Evolutionary conservation across 2,113 vertebrate species (phyloP).

Genomic region (Gymnorhina tibicen): DNA sequence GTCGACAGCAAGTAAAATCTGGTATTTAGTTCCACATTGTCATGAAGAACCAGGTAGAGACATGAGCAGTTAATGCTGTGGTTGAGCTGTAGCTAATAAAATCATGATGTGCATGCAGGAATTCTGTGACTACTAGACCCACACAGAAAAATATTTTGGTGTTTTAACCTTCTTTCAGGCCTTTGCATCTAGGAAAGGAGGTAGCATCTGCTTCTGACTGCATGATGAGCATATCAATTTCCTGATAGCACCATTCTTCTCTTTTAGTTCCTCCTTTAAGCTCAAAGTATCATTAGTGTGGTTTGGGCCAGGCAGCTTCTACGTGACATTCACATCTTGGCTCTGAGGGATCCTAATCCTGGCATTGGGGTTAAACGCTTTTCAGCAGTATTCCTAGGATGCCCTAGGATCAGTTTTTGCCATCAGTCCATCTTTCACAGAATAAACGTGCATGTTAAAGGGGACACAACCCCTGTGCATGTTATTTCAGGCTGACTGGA

Average conservation of each 20-base stretch:
- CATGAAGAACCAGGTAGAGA: not conserved
- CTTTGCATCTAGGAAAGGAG: not conserved
- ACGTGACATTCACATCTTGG: not conserved
- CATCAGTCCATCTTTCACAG: not conserved
- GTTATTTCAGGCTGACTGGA: not conserved
- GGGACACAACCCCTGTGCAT: not conserved
- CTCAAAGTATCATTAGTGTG: not conserved
- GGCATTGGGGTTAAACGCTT: not conserved
- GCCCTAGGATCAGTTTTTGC: not conserved
- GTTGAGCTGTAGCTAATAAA: not conserved
- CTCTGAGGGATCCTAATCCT: not conserved
- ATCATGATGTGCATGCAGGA: not conserved
- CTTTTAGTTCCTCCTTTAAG: not conserved
- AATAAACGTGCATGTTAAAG: not conserved
- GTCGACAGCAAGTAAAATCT: not conserved
- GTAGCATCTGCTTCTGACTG: not conserved
- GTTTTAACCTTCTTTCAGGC: not conserved
- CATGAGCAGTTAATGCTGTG: not conserved
- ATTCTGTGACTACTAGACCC: not conserved
- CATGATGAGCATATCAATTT: not conserved
- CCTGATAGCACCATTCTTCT: not conserved
- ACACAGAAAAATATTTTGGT: not conserved
- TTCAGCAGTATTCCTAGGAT: not conserved
- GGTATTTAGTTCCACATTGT: not conserved
- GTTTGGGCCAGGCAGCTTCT: not conserved